Conservation (phyloP, 2,797 vertebrate species). For the Melanotaenia pygmaea region DNA sequence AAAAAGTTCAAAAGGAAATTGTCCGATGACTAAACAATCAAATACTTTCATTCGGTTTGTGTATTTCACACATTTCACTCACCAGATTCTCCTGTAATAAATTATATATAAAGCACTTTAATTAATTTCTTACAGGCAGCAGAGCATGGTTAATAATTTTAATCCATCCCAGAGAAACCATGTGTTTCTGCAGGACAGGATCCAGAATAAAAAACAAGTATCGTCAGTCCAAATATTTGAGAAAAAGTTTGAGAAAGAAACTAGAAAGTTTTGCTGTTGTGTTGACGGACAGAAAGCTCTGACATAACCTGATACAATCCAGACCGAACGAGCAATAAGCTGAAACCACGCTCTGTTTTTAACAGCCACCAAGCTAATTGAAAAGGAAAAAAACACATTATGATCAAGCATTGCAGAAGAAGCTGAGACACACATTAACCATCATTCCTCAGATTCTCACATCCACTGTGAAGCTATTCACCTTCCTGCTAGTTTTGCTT, state of each 20-base stretch:
- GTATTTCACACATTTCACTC: conserved; percentile 38
- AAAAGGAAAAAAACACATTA: conserved; percentile 50
- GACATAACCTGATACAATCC: conserved; percentile 31
- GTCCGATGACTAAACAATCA: conserved; percentile 10
- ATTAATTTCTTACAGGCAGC: conserved; percentile 65
- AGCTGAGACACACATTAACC: conserved; percentile 14
- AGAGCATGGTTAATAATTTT: conserved; percentile 59
- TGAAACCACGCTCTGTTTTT: conserved; percentile 31
- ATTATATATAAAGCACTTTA: conserved; percentile 32
- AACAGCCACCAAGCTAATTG: conserved; percentile 22
- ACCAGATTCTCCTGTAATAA: conserved; percentile 31
- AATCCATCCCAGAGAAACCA: conserved; percentile 61
- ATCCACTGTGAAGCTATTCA: conserved; percentile 15
- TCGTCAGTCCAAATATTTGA: conserved; percentile 51
- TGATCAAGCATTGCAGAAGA: conserved; percentile 12
- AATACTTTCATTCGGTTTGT: conserved; percentile 26
- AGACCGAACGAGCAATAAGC: conserved; percentile 38
- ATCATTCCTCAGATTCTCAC: conserved; percentile 15
- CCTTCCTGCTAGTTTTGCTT: no score
- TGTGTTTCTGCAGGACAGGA: conserved; percentile 49
- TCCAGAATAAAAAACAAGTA: conserved; percentile 64
- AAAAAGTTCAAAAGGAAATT: conserved; percentile 7
- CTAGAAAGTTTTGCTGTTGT: conserved; percentile 22
- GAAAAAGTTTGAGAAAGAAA: conserved; percentile 32
- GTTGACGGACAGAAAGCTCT: conserved; percentile 31